Evolutionary conservation across 92 coral and sea anemone genomes (phyloP).

Genomic region (Bergia sp.): DNA sequence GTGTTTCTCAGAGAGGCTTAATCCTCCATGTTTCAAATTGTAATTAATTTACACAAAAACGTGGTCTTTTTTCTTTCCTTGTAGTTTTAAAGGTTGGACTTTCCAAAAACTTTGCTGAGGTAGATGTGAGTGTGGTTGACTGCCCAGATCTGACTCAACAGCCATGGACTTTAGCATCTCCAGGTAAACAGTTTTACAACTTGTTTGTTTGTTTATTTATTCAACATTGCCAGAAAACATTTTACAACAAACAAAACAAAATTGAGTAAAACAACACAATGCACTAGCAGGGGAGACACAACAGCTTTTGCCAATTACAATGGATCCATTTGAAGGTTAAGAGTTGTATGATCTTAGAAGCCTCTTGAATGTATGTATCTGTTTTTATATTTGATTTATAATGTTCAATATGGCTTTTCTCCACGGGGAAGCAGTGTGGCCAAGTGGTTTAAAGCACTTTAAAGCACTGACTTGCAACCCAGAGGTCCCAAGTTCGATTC

Average conservation of each 20-base stretch:
- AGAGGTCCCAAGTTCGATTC: too few relatives aligned
- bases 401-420: too few relatives aligned
- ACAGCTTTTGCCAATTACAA: too few relatives aligned
- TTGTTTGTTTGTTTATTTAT: not conserved
- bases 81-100: constrained; percentile 85
- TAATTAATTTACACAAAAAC: not conserved
- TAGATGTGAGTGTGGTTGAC: constrained; percentile 83
- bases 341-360: not conserved
- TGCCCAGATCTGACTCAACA: constrained; percentile 85
- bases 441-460: too few relatives aligned
- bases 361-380: not conserved
- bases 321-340: too few relatives aligned
- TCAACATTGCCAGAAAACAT: too few relatives aligned
- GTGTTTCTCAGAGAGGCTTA: too few relatives aligned
- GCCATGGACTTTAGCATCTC: constrained; percentile 92
- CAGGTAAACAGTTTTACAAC: constrained; percentile 58
- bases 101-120: constrained; percentile 82
- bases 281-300: too few relatives aligned
- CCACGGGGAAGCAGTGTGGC: too few relatives aligned
- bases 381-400: not conserved
- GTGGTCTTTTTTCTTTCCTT: not conserved
- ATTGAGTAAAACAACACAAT: too few relatives aligned
- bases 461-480: too few relatives aligned
- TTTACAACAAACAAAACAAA: too few relatives aligned
- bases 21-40: not conserved